Evolutionary conservation across 1,140 invertebrate species (phyloP).

Genomic region (Pseudomyrmex flavicornis): DNA sequence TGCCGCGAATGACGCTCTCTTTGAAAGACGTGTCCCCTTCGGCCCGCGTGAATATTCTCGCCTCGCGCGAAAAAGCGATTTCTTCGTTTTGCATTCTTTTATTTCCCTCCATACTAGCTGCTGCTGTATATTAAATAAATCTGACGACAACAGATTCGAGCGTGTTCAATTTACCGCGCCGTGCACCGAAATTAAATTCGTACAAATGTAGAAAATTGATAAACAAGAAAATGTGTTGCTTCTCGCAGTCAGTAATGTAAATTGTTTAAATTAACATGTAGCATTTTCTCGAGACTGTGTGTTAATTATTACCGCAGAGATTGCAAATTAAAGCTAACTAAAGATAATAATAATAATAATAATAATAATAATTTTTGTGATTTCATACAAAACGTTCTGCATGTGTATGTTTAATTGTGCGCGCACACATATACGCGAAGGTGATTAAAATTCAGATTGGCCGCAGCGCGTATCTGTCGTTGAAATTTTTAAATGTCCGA

Average conservation of each 20-base stretch:
- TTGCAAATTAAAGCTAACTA: background rate
- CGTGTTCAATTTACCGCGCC: constrained; percentile 17
- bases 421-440: background rate
- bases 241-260: background rate
- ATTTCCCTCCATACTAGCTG: background rate
- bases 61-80: background rate
- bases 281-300: background rate
- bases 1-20: background rate
- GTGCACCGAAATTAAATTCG: background rate
- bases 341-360: background rate
- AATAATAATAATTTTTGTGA: background rate
- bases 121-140: constrained; percentile 17
- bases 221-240: background rate
- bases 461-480: background rate
- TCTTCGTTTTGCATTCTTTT: background rate
- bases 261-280: background rate
- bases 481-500: constrained; percentile 14
- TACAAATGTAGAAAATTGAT: background rate
- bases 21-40: background rate
- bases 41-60: background rate
- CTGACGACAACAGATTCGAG: background rate
- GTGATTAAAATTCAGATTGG: constrained; percentile 22
- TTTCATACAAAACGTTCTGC: background rate
- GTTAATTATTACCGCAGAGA: background rate
- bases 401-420: too few relatives aligned